Evolutionary conservation across 2,888 invertebrate species (phyloP), one percentile per base, ranked within the genome.

Genomic region (Ophion obscuratus): DNA sequence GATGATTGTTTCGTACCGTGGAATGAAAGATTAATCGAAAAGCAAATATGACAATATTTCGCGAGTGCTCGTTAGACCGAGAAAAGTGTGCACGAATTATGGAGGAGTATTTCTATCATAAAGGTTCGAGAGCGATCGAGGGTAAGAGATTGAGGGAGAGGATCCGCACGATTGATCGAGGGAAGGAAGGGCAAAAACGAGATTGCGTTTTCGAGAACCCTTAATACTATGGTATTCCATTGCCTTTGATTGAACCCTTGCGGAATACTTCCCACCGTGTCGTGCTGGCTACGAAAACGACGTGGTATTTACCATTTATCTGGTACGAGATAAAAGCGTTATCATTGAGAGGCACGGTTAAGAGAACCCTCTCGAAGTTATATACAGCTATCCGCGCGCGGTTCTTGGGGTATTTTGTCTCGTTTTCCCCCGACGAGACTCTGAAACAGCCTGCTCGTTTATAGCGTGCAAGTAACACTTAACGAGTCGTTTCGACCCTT

Each of bases 281-380:
- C 62, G 24, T 57, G 24, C 40, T n/a, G 66, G 66, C 80, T 70
- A 36, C 57, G 17, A 79, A 57, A 64, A 84, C 81, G 84, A 71
- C 67, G 61, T 61, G 81, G 71, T 80, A 84, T 84, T 84, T 81
- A 81, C 80, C 84, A 81, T 81, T 84, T 84, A 84, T 84, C 77
- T 76, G 44, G 66, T 53, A 61, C 71, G 77, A 81, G 80, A 81
- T 81, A 84, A 84, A 81, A 77, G 77, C 81, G 57, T 84, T 84
- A 84, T 84, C 84, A 77, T 59, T 67, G 71, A 57, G 64, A 66
- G 77, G 73, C 79, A 76, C 67, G 40, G 31, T 57, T 53, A 61
- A 78, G 67, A 53, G 71, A 67, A 31, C 57, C 81, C 76, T 71
- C 61, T 5, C 70, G 27, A 57, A 7, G 7, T 40, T 40, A 31